Base-by-base conservation (phyloP, 2,888 invertebrate genomes). In the Cheilosia urbana region DNA sequence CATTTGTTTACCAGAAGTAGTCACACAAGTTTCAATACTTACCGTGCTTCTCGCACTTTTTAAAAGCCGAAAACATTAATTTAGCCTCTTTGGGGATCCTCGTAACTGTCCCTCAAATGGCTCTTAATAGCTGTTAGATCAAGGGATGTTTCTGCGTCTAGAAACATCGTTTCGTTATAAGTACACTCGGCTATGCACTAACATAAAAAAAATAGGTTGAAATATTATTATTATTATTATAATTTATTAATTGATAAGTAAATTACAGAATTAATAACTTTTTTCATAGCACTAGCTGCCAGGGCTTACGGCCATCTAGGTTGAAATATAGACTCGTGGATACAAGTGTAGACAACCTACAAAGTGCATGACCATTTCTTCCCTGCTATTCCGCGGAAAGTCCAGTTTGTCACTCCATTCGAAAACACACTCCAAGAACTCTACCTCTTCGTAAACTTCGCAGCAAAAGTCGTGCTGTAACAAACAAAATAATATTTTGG, bases 401-500 rank as follows among this genome's bases (percentile, higher is more conserved):
- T 78, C 78, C 63, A 78, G 63, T 30, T 87, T 88, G 0, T 88
- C 77, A 1, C 71, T 72, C 90, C 90, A 90, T 3, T 89, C 66
- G n/a, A 62, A 73, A 45, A 89, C 87, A 19, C 90, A 90, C 1
- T 88, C 87, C 30, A 30, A 47, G 17, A 90, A 89, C 27, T 90
- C 88, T 0, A 62, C 76, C n/a, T 89, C 90, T n/a, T 90, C 89
- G 30, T 90, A 90, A 24, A 90, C 65, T 19, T 88, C 89, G 49
- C 90, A 90, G 63, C 90, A 90, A 37, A 90, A 90, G 40, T 90
- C 90, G 30, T 90, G 89, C 90, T 90, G 27, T 0, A 82, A 40
- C 49, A 55, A 4, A 58, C 7, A 42, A 21, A 21, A 13, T 37
- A 63, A 13, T 19, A 37, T 13, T 47, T 51, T 47, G 19, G 2